A percentile compares a stretch with the other conserved stretches of the same genome.
Evolutionary conservation across 2,888 invertebrate genomes (phyloP).

Genomic region (Megastigmus dorsalis): DNA sequence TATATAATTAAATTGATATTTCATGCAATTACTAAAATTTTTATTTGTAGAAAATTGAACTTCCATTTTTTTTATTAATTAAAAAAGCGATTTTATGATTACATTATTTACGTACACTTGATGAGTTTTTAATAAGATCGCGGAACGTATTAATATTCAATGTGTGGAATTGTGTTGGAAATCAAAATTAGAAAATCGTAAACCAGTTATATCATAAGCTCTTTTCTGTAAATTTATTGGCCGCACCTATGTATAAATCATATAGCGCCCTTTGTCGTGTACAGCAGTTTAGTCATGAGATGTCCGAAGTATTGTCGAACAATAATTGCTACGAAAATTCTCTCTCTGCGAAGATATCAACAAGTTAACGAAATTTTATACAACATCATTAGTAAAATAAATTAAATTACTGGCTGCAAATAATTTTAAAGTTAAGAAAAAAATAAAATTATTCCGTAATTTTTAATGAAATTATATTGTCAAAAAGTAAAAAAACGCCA

Average conservation of each 20-base stretch:
- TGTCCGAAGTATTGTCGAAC: conserved; percentile 32
- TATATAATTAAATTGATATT: too few relatives aligned
- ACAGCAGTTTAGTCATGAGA: conserved; percentile 45
- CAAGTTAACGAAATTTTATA: neutral
- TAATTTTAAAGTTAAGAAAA: neutral
- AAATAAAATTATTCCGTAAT: neutral
- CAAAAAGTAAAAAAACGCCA: neutral
- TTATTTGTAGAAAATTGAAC: too few relatives aligned
- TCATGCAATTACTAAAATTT: too few relatives aligned
- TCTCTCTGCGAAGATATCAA: conserved; percentile 25
- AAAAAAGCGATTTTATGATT: too few relatives aligned
- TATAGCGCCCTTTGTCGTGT: conserved; percentile 42
- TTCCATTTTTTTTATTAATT: too few relatives aligned
- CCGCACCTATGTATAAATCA: conserved; percentile 44
- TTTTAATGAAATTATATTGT: neutral
- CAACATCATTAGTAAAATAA: too few relatives aligned
- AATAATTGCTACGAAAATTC: conserved; percentile 37
- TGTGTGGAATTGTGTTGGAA: conserved; percentile 19
- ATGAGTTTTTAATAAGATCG: neutral
- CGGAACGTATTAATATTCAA: neutral
- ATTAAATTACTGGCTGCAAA: too few relatives aligned
- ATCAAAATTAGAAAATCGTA: conserved; percentile 45
- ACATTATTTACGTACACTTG: too few relatives aligned
- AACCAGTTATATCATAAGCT: conserved; percentile 46
- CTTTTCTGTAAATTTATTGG: conserved; percentile 47